Evolutionary conservation across 2,797 vertebrate genomes (phyloP), one percentile per base, ranked within the genome.

Genomic region (Octomys mimax): DNA sequence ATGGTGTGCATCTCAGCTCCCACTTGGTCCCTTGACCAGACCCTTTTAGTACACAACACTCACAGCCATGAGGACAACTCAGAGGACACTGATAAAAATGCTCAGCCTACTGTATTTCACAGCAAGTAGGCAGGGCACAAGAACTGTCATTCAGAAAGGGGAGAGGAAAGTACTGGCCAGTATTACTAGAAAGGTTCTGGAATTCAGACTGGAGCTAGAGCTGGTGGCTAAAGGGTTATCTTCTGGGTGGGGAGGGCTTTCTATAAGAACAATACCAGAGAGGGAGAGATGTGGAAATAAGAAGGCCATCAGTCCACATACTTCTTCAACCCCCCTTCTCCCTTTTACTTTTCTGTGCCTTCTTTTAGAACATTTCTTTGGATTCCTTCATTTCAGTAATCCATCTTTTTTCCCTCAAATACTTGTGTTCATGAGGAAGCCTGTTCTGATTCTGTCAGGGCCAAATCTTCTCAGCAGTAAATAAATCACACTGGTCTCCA

Each of bases 401-500:
- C 79, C 59, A 5, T n/a, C 59, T 70, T 85, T 81, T 68, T 6
- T 2, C 24, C 26, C n/a, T 22, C 70, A 62, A 33, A 64, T 79
- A 24, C 66, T 80, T 16, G 16, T 78, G 79, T 83, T 84, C 95
- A 61, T 52, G 57, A 96, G 83, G 89, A 96, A 89, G 68, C 49
- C 86, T 87, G 81, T 78, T 93, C 95, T 91, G 90, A 86, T 94
- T 95, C 91, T 94, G 82, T 94, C 94, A 81, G 64, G 42, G 61
- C 88, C 95, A 86, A 96, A 57, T 73, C 89, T 95, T 66, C 87
- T 91, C 81, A n/a, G 90, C 52, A 77, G 89, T 79, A 96, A 97
- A 96, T 96, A 97, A 94, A 93, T 95, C 95, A 90, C 71, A 49
- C 66, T 57, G 2, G 93, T 98, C 93, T 97, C 97, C 97, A 97